Conservation (phyloP, 2,113 vertebrate genomes). For the Mungos mungo region DNA sequence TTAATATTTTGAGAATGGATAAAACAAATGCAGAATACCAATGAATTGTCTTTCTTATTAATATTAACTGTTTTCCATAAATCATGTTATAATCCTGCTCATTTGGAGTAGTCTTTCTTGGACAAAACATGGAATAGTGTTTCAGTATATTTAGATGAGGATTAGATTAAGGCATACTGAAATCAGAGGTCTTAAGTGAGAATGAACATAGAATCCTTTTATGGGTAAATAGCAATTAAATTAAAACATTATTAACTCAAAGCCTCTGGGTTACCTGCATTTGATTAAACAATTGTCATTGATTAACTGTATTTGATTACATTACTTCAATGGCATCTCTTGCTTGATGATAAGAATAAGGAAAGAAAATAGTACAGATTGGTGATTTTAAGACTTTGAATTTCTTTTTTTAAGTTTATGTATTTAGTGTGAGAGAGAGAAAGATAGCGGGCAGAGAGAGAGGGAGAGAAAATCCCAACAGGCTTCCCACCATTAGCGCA, state of each 20-base stretch:
- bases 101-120: conserved; percentile 8
- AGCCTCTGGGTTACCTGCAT: not conserved
- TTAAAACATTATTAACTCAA: conserved; percentile 34
- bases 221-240: not conserved
- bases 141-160: not conserved
- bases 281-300: not conserved
- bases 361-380: not conserved
- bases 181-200: not conserved
- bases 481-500: no score
- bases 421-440: no score
- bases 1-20: conserved; percentile 31
- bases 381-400: not conserved
- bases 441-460: no score
- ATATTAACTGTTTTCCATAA: conserved; percentile 18
- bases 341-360: not conserved
- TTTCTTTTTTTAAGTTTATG: not conserved
- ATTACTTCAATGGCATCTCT: not conserved
- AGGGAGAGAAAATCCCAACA: no score
- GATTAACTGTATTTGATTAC: not conserved
- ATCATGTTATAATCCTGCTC: not conserved
- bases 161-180: not conserved
- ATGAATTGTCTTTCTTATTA: not conserved
- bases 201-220: not conserved
- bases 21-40: conserved; percentile 2
- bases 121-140: conserved; percentile 3